Base-by-base conservation (phyloP, 2,797 vertebrate genomes). In the Tauraco hartlaubi region DNA sequence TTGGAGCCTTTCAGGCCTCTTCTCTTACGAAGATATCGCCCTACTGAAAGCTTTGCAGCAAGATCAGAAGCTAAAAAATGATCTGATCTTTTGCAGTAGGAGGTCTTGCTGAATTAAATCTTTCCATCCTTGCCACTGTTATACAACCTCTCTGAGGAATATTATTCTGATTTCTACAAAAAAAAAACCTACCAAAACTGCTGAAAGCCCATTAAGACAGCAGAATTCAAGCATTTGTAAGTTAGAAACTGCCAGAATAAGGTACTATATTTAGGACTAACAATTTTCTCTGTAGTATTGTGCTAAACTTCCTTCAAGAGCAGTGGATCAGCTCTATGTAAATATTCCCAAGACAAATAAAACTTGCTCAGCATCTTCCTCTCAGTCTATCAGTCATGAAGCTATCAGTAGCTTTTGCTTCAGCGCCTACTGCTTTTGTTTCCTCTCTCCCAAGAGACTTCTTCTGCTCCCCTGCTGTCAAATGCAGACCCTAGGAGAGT, bases 261-360 rank as follows among this genome's bases (percentile, higher is more conserved):
- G 79, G 54, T 55, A 76, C 86, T 92, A 82, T 79, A 89, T 91
- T 93, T 89, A 89, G 84, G 25, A 31, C 39, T 66, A 81, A 67
- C 37, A 78, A 41, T 79, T 68, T 90, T 76, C 89, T 89, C 81
- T 82, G 66, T 75, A 86, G 54, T 56, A 56, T 61, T 68, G 84
- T 31, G 71, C 74, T 69, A 64, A 84, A 89, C 72, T 80, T 94
- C 85, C 87, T 90, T 80, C 72, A 91, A 82, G 77, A 88, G 67
- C 59, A 56, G 63, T 68, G 46, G 52, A 92, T 91, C 44, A 80
- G 54, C 68, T 49, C 82, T 77, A 61, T 49, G 64, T 90, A 95
- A 96, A 97, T 88, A 85, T 44, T 88, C 91, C 73, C 51, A 82
- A 80, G 37, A 89, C 71, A 92, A 93, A 86, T 31, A 93, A 84